Percentiles rank a stretch among this genome's conserved stretches.
Conservation (phyloP, 35 echinoderm and acorn worm species). For the Nesometra sesokonis region DNA sequence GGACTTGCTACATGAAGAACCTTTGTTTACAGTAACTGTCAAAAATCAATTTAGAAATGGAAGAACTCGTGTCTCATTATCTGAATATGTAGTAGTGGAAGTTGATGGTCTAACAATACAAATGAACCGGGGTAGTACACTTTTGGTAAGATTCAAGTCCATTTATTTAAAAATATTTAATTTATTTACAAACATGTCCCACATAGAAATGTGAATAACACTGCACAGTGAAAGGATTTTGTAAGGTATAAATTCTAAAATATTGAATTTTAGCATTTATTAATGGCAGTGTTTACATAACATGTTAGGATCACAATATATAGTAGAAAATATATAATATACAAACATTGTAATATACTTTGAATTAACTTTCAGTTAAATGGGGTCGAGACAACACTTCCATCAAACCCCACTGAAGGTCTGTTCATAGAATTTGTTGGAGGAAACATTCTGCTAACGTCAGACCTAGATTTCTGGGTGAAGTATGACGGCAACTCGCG, state of each 20-base stretch:
- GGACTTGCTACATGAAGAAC: neutral
- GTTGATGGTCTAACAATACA: neutral
- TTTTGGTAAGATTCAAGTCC: neutral
- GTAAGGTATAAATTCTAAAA: too few relatives aligned
- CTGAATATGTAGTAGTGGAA: neutral
- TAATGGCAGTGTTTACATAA: too few relatives aligned
- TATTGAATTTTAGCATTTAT: too few relatives aligned
- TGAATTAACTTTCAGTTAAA: neutral
- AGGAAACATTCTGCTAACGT: neutral
- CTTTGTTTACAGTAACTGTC: neutral
- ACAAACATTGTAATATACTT: too few relatives aligned
- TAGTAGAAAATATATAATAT: too few relatives aligned
- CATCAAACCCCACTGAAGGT: neutral
- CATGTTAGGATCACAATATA: too few relatives aligned
- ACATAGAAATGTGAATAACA: too few relatives aligned
- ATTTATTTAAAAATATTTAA: too few relatives aligned
- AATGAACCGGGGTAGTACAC: neutral
- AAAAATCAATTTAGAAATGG: conserved; percentile 2
- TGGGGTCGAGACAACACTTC: neutral
- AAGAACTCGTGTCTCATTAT: neutral
- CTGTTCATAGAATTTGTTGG: neutral
- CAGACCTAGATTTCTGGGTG: neutral
- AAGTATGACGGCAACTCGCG: neutral
- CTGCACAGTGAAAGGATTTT: too few relatives aligned
- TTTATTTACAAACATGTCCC: too few relatives aligned